Percentiles rank a stretch among this genome's conserved stretches.
Evolutionary conservation across 2,888 invertebrate genomes (phyloP).

Genomic region (Cephus sareptanus): DNA sequence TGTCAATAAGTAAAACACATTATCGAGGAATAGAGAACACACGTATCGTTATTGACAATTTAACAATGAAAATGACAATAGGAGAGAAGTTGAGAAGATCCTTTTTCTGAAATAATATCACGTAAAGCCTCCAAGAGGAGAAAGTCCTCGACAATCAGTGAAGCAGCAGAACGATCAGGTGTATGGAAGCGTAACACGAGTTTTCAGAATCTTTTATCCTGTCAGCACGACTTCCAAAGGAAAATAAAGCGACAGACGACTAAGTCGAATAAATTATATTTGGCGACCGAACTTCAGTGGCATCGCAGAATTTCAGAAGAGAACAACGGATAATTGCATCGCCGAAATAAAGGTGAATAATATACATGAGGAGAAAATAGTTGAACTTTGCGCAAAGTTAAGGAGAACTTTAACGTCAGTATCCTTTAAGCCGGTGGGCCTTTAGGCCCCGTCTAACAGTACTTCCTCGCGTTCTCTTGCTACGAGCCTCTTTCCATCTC

Average conservation of each 20-base stretch:
- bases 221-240: not conserved
- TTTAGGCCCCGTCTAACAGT: conserved; percentile 49
- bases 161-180: not conserved
- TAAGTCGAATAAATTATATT: not conserved
- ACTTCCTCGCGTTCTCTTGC: conserved; percentile 45
- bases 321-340: not conserved
- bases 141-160: not conserved
- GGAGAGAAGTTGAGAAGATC: not conserved
- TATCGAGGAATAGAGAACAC: not conserved
- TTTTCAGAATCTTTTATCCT: not conserved
- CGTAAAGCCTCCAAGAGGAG: not conserved
- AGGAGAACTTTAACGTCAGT: not conserved
- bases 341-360: not conserved
- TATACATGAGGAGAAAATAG: not conserved
- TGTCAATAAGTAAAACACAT: not conserved
- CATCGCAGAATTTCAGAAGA: not conserved
- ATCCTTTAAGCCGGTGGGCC: conserved; percentile 14
- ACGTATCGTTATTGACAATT: not conserved
- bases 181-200: not conserved
- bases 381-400: not conserved
- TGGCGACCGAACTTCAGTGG: not conserved
- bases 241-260: not conserved
- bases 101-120: not conserved
- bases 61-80: not conserved
- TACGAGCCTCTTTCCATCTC: conserved; percentile 23